These are phyloP conservation scores for Amorpha juglandis DNA, from an alignment of 2,888 invertebrate species.

Conservation along the genomic window DNA sequence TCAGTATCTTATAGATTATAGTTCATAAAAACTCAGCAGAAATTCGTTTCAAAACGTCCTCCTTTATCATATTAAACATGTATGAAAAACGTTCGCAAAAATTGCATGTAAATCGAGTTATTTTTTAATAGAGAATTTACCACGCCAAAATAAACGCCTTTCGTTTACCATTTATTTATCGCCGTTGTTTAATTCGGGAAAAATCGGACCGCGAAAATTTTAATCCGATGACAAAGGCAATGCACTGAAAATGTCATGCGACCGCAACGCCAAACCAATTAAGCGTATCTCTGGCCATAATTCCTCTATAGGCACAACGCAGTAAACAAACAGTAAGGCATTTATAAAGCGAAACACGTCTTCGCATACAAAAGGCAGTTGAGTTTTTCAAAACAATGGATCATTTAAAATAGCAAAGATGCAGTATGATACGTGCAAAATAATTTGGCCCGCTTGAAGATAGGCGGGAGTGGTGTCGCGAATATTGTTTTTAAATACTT, in stretches of 20 bases:
- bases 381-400: not conserved
- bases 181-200: slow-evolving; percentile 56
- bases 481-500: no score
- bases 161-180: slow-evolving; percentile 40
- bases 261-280: slow-evolving; percentile 82
- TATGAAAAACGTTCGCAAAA: slow-evolving; percentile 5
- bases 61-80: slow-evolving; percentile 9
- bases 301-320: slow-evolving; percentile 50
- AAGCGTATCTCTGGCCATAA: slow-evolving; percentile 78
- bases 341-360: not conserved
- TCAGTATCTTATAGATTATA: not conserved
- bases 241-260: slow-evolving; percentile 78
- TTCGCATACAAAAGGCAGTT: not conserved
- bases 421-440: no score
- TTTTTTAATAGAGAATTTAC: slow-evolving; percentile 19
- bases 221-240: slow-evolving; percentile 80
- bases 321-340: slow-evolving; percentile 24
- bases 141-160: no score
- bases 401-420: not conserved
- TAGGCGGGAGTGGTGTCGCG: no score
- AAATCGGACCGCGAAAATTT: slow-evolving; percentile 63
- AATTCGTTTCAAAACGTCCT: slow-evolving; percentile 3
- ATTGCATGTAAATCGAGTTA: slow-evolving; percentile 19
- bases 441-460: no score
- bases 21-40: not conserved